phyloP scores from a whole-genome alignment of 35 echinoderm and acorn worm species.

The Heliocidaris erythrogramma region DNA sequence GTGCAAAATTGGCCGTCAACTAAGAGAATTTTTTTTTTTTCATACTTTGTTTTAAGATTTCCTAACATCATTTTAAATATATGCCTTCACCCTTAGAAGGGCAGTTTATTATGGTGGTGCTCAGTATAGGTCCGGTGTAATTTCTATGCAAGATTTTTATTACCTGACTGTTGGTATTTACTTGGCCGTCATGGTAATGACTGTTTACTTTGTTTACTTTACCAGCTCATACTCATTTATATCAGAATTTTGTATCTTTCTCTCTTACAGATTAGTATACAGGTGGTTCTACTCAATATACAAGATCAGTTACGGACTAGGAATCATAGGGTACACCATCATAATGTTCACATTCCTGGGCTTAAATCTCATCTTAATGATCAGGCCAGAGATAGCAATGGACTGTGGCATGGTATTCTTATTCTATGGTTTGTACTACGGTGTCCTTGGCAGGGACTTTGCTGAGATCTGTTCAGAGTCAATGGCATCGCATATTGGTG shows the following conservation, averaged over 20 bases:
- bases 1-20: too few relatives aligned
- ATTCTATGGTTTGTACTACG: constrained; percentile 97
- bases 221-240: too few relatives aligned
- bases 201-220: too few relatives aligned
- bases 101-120: too few relatives aligned
- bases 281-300: constrained; percentile 92
- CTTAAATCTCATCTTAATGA: constrained; percentile 85
- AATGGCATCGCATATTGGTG: constrained; percentile 98
- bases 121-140: too few relatives aligned
- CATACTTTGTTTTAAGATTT: too few relatives aligned
- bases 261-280: constrained; percentile 86
- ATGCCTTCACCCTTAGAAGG: too few relatives aligned
- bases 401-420: constrained; percentile 86
- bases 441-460: constrained; percentile 97
- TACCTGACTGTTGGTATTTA: too few relatives aligned
- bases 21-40: too few relatives aligned
- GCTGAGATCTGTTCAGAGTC: constrained; percentile 96
- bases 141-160: too few relatives aligned
- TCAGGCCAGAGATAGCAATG: constrained; percentile 81
- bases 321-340: constrained; percentile 81
- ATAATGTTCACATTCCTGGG: constrained; percentile 91
- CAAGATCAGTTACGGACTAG: constrained; percentile 92
- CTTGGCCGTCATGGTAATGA: too few relatives aligned
- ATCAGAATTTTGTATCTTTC: neutral
- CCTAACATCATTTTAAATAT: too few relatives aligned